These are phyloP conservation scores for Acropternis orthonyx DNA, from an alignment of 2,797 vertebrate species.

Conservation along the genomic window DNA sequence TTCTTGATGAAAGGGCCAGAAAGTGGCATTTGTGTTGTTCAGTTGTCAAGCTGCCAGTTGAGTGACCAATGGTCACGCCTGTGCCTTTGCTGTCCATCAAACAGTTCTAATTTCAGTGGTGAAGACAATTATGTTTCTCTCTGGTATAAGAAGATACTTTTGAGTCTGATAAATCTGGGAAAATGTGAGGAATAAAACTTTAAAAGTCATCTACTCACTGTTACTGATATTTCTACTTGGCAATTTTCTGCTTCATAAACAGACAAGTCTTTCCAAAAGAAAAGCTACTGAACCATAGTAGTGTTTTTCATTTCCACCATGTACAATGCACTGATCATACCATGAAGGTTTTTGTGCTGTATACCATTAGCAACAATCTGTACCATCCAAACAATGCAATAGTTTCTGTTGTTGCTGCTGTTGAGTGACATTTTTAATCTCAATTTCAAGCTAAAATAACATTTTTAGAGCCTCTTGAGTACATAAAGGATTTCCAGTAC, in stretches of 20 bases:
- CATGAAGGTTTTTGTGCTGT: background rate
- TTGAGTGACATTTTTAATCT: conserved; percentile 56
- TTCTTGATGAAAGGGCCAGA: background rate
- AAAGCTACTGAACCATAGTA: background rate
- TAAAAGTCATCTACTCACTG: background rate
- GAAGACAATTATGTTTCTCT: background rate
- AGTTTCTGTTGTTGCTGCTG: background rate
- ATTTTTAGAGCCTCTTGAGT: background rate
- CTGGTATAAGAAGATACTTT: background rate
- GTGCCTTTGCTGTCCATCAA: background rate
- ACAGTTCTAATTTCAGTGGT: background rate
- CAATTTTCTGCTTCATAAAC: conserved; percentile 21
- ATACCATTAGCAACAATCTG: background rate
- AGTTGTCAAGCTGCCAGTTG: background rate
- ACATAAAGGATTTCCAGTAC: background rate
- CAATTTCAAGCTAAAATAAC: conserved; percentile 10
- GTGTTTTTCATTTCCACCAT: background rate
- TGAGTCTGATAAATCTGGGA: background rate
- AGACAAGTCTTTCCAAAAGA: background rate
- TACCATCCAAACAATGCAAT: background rate
- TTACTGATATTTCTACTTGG: background rate
- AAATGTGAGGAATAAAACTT: background rate
- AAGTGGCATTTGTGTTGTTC: background rate
- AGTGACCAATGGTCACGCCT: fast-evolving
- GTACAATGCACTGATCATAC: background rate